Base-by-base conservation (phyloP, 2,888 invertebrate genomes). In the Platycnemis pennipes region DNA sequence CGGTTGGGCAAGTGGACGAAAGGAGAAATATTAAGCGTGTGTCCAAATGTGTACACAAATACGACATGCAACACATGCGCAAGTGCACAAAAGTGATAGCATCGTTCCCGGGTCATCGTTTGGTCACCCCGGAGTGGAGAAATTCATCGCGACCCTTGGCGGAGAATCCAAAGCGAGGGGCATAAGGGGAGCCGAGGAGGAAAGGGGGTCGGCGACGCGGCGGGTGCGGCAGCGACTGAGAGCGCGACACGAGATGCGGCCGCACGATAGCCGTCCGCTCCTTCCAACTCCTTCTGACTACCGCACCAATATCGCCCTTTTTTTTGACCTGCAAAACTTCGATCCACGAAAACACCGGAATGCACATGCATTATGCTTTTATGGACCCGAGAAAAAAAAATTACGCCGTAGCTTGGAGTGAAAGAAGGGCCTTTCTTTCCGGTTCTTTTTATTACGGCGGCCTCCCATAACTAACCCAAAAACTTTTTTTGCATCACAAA, bases 51-150 rank as follows among this genome's bases (percentile, higher is more conserved):
- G 26, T 26, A 63, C 11, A 53, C 19, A 53, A 5, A 16, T 26
- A 63, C 26, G 63, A 56, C 56, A 3, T 56, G 26, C 26, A 26
- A 53, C 19, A 2, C 19, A 63, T 53, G 63, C 37, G 37, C 77
- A 37, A 11, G 37, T 77, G n/a, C 37, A 77, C 11, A 45, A 91
- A 63, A 91, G 89, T 13, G 37, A 11, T 16, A 3, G 1, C 88
- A 88, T 88, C 49, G 37, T 77, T 13, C 37, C 19, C 37, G 91
- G 91, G 91, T 91, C 91, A 91, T 42, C 42, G 89, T 37, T n/a
- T 89, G 89, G 31, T 63, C 37, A 63, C 31, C 53, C 49, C 91
- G 42, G 44, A 91, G 63, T 91, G 91, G 56, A 26, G 44, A 53
- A 53, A 63, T n/a, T n/a, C 26, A 91, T 91, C 91, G 22, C 63